A percentile compares a stretch with the other conserved stretches of the same genome.
Evolutionary conservation across 1,140 invertebrate species (phyloP).

Genomic region (Phortica variegata): DNA sequence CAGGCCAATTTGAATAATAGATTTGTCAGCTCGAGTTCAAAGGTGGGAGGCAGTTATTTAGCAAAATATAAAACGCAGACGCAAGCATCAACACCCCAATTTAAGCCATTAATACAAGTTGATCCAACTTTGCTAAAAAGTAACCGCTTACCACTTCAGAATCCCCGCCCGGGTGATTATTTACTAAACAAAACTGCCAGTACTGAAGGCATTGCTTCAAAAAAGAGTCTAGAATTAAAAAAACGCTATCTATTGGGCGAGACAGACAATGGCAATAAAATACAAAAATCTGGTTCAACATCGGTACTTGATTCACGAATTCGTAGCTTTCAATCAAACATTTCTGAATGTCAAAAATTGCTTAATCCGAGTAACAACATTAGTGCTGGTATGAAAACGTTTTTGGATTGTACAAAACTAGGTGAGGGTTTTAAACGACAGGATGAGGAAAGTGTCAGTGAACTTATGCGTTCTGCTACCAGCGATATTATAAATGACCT

Average conservation of each 20-base stretch:
- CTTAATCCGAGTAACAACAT: constrained; percentile 77
- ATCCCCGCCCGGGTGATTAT: constrained; percentile 69
- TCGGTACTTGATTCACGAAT: constrained; percentile 81
- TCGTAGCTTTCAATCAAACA: constrained; percentile 78
- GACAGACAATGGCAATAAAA: constrained; percentile 62
- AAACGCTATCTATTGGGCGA: constrained; percentile 76
- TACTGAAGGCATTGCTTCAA: constrained; percentile 82
- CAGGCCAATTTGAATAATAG: constrained; percentile 32
- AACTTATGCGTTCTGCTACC: constrained; percentile 45
- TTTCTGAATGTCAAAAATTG: constrained; percentile 85
- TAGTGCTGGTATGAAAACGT: constrained; percentile 74
- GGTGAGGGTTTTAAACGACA: too few relatives aligned
- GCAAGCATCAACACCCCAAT: constrained; percentile 58
- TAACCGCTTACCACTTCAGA: constrained; percentile 49
- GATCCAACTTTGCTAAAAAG: constrained; percentile 46
- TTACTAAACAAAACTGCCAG: constrained; percentile 78
- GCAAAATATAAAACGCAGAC: constrained; percentile 45
- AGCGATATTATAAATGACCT: constrained; percentile 49
- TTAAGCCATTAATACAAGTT: constrained; percentile 59
- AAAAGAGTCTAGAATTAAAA: constrained; percentile 80
- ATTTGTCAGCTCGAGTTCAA: constrained; percentile 23
- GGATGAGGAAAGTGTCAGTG: constrained; percentile 21
- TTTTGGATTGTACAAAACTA: constrained; percentile 58
- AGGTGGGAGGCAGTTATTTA: constrained; percentile 43
- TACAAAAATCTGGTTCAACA: constrained; percentile 81